These are phyloP conservation scores for Agrotis exclamationis DNA, from an alignment of 2,888 invertebrate genomes.

Conservation along the genomic window DNA sequence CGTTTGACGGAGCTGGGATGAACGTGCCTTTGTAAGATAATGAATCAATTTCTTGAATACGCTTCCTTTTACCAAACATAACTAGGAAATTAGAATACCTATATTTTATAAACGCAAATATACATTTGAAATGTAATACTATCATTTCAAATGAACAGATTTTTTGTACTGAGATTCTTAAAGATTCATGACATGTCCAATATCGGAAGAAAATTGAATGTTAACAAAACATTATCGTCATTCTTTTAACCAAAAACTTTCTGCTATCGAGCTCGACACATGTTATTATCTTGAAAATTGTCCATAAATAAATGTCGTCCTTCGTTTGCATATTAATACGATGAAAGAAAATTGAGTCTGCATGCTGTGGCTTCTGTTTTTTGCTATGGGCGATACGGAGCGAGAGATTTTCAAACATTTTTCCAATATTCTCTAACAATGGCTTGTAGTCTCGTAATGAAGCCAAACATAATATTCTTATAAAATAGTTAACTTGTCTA, in stretches of 20 bases:
- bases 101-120: not conserved
- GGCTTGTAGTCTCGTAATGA: conserved; percentile 16
- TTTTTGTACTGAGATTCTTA: conserved; percentile 22
- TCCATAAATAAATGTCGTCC: conserved; percentile 57
- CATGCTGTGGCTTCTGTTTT: conserved; percentile 41
- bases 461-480: not conserved
- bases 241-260: conserved; percentile 30
- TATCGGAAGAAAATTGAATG: conserved; percentile 43
- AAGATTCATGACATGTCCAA: conserved; percentile 22
- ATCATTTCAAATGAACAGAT: not conserved
- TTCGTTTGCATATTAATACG: conserved; percentile 65
- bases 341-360: conserved; percentile 50
- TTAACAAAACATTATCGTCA: conserved; percentile 40
- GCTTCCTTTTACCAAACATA: not conserved
- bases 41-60: conserved; percentile 9
- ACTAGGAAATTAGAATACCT: not conserved
- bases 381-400: conserved; percentile 23
- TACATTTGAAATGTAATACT: not conserved
- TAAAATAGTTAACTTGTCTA: not conserved
- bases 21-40: conserved; percentile 13
- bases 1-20: conserved; percentile 27
- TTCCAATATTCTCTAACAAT: conserved; percentile 34
- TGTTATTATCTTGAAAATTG: conserved; percentile 56
- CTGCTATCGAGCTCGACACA: conserved; percentile 39
- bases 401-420: conserved; percentile 28